Base-by-base conservation (phyloP, 2,797 vertebrate species). In the Siniperca scherzeri region DNA sequence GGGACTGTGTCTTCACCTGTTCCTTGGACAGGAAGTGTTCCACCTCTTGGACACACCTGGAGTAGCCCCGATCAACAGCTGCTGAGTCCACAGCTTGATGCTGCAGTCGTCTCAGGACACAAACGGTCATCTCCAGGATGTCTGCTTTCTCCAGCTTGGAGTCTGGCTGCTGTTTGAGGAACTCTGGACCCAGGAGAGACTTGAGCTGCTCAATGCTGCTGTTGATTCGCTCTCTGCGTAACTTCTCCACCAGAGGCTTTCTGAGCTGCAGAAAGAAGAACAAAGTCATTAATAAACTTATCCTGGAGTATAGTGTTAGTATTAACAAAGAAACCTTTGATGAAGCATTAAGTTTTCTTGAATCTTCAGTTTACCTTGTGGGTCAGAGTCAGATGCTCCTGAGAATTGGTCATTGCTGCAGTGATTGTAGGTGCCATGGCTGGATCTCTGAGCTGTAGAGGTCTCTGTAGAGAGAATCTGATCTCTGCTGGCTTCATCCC, bases 211-310 rank as follows among this genome's bases (percentile, higher is more conserved):
- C 86, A 13, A 90, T 92, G 88, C 90, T 86, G 92, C 85, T 94
- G 94, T 95, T 96, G 87, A 96, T 95, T 65, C 94, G 71, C 92
- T 95, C 94, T 93, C 94, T 94, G 81, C 93, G 93, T 88, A 96
- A 90, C 88, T 97, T 98, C 90, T 98, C 96, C 93, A 97, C 97
- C 91, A 96, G 91, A 1, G 96, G 96, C 72, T 95, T 97, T 74
- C 96, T 96, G 77, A 96, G 87, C 97, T 98, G 96, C 80, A 90
- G 22, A 14, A 33, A 81, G 27, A 90, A 78, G 9, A 84, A 19
- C 0, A 84, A 56, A 70, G 42, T 79, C 57, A 80, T 88, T 61
- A 89, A 66, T 82, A 22, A 59, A 50, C 60, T 50, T 59, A 33
- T 87, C 80, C 67, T 77, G 11, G 12, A 77, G 16, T 2, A 11